Percentiles rank a stretch among this genome's conserved stretches.
These are phyloP conservation scores for Drosophila macrothrix DNA, from an alignment of 2,888 invertebrate genomes.

Conservation along the genomic window DNA sequence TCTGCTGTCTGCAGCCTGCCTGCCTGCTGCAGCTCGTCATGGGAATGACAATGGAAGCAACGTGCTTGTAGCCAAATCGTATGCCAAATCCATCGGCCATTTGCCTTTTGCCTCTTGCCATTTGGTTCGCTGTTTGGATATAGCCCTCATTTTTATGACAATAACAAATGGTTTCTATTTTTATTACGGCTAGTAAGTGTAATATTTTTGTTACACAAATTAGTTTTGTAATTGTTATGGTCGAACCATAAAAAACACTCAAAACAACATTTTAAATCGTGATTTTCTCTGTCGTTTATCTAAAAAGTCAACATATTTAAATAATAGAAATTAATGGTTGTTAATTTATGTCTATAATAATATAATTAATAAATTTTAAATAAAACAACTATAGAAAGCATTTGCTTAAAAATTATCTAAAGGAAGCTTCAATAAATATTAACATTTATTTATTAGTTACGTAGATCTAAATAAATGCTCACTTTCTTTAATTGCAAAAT, in stretches of 20 bases:
- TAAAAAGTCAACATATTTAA: background rate
- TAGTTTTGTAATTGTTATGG: conserved; percentile 16
- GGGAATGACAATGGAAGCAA: conserved; percentile 40
- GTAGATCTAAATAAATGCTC: background rate
- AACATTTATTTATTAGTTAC: background rate
- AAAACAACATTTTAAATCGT: background rate
- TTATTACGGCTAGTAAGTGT: background rate
- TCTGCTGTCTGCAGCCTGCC: background rate
- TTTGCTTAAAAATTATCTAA: fast-evolving
- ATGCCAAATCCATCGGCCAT: conserved; percentile 7
- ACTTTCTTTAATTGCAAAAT: background rate
- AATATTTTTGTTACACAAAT: conserved; percentile 22
- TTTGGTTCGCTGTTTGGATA: conserved; percentile 14
- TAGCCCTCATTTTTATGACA: conserved; percentile 30
- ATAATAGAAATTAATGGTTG: background rate
- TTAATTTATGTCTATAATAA: background rate
- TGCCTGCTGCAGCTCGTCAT: conserved; percentile 25
- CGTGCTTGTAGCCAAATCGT: conserved; percentile 5
- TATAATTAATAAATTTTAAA: background rate
- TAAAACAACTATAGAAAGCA: background rate
- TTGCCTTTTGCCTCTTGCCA: conserved; percentile 17
- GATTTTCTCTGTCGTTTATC: background rate
- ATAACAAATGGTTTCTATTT: conserved; percentile 23
- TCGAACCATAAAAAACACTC: background rate
- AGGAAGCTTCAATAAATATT: background rate